Evolutionary conservation across 2,888 invertebrate species (phyloP), one percentile per base, ranked within the genome.

Genomic region (Cepaea hortensis): DNA sequence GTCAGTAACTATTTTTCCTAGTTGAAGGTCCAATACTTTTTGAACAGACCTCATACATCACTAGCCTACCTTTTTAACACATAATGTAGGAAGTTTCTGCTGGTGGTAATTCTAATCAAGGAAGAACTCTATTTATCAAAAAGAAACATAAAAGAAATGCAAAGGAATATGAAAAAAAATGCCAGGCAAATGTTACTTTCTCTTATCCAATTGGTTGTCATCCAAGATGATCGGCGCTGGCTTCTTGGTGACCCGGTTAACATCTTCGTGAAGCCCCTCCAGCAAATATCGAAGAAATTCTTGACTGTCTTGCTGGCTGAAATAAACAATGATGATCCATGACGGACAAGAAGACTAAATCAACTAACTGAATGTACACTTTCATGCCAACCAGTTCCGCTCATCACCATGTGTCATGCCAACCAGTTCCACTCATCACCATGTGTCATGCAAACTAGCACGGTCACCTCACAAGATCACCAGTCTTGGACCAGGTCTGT

Each of bases 281-380:
- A 98, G 96, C 77, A 98, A 95, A 92, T 97, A 97, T 84, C 97
- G 97, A 87, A 98, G 96, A 94, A 98, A 98, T 95, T 98, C 98
- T 95, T 98, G 98, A 0, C 97, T 97, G 94, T 98, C 98, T 94
- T 98, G 98, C 89, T 94, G 94, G 81, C 94, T 94, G 90, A 23
- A 91, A 89, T 65, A 48, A 6, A 81, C 5, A 46, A 35, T 70
- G 73, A 81, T 75, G 65, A 62, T 85, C 11, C 68, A 55, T 18
- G 7, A 50, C 11, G 11, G 13, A 50, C 13, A 48, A n/a, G 50
- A 61, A 61, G 15, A 35, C 18, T 48, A 6, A 48, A 6, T 68
- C n/a, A 18, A 68, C n/a, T 68, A 68, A 20, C 68, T 68, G 6
- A 5, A 5, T 50, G 6, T 80, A 55, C 35, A 55, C 55, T 55